Evolutionary conservation across 2,888 invertebrate genomes (phyloP).

Genomic region (Proisotoma minuta): DNA sequence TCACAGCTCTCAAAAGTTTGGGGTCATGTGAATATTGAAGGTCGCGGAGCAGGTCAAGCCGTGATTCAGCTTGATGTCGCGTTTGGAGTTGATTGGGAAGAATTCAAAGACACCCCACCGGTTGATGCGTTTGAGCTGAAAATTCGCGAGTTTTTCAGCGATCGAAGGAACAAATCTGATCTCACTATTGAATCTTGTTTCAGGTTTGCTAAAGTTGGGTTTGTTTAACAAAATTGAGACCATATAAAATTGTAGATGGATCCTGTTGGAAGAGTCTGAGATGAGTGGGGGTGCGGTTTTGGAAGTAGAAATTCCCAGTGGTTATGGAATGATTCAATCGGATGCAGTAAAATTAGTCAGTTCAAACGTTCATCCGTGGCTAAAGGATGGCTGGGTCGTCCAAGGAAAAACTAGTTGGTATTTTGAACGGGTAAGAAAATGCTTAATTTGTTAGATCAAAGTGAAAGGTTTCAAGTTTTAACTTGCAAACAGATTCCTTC

Average conservation of each 20-base stretch:
- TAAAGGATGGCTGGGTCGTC: constrained; percentile 49
- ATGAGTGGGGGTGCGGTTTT: constrained; percentile 52
- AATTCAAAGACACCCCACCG: constrained; percentile 50
- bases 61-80: constrained; percentile 54
- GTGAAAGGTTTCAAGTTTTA: not conserved
- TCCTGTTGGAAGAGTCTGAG: constrained; percentile 49
- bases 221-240: not conserved
- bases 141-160: constrained; percentile 51
- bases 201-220: constrained; percentile 46
- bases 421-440: constrained; percentile 53
- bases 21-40: constrained; percentile 55
- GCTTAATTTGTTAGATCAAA: too few relatives aligned
- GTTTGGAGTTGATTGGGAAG: constrained; percentile 51
- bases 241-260: constrained; percentile 50
- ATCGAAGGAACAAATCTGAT: constrained; percentile 51
- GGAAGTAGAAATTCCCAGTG: constrained; percentile 54
- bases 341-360: constrained; percentile 50
- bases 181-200: constrained; percentile 50
- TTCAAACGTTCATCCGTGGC: constrained; percentile 48
- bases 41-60: constrained; percentile 56
- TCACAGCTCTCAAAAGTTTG: constrained; percentile 53
- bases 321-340: constrained; percentile 54
- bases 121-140: constrained; percentile 53
- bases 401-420: constrained; percentile 53
- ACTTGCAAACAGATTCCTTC: constrained; percentile 48